A percentile compares a stretch with the other conserved stretches of the same genome.
phyloP scores from a whole-genome alignment of 1,140 invertebrate genomes.

The Aphelinus certus region DNA sequence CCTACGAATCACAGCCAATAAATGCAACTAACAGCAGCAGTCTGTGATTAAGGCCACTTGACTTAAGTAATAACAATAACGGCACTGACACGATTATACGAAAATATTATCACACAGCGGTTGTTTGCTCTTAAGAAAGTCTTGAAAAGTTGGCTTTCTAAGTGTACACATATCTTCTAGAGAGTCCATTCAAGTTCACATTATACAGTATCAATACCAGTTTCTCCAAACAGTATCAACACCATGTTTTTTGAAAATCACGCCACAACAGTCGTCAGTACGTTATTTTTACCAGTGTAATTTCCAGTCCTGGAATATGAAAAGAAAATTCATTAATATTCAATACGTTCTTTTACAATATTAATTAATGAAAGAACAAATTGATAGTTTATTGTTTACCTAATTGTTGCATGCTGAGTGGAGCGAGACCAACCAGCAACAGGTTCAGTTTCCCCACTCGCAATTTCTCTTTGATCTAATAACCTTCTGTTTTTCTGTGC shows the following conservation, averaged over 20 bases:
- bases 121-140: slow-evolving; percentile 11
- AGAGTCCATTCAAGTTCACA: no score
- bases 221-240: no score
- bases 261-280: slow-evolving; percentile 59
- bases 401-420: slow-evolving; percentile 60
- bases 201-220: no score
- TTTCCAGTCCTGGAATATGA: slow-evolving; percentile 50
- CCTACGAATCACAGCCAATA: slow-evolving; percentile 66
- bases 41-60: slow-evolving; percentile 63
- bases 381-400: slow-evolving; percentile 44
- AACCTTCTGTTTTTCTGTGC: slow-evolving; percentile 44
- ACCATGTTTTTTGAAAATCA: slow-evolving; percentile 38
- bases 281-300: slow-evolving; percentile 51
- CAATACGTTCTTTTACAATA: not conserved
- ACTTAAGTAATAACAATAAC: slow-evolving; percentile 33
- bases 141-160: not conserved
- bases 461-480: slow-evolving; percentile 50
- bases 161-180: not conserved
- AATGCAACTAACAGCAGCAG: slow-evolving; percentile 63
- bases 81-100: slow-evolving; percentile 27
- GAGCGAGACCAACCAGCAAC: slow-evolving; percentile 62
- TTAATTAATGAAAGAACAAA: not conserved
- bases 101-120: slow-evolving; percentile 29
- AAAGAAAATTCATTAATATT: slow-evolving; percentile 20
- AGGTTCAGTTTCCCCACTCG: slow-evolving; percentile 53